These are phyloP conservation scores for Lithosia quadra DNA, from an alignment of 2,888 invertebrate genomes.

Conservation along the genomic window DNA sequence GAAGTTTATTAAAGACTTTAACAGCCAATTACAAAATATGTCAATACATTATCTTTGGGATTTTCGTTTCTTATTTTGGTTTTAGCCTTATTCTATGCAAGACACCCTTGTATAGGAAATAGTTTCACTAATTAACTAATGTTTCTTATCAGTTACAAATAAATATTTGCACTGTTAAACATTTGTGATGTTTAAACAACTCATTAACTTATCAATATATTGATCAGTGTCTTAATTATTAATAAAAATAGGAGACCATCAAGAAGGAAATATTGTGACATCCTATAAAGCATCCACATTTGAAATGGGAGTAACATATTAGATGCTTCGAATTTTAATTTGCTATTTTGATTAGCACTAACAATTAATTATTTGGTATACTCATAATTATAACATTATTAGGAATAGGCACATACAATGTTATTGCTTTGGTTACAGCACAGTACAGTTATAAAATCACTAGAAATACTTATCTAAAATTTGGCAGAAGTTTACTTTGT, in stretches of 20 bases:
- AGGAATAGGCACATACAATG: conserved; percentile 81
- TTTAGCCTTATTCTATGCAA: conserved; percentile 42
- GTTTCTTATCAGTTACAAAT: conserved; percentile 47
- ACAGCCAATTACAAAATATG: conserved; percentile 72
- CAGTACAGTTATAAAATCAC: conserved; percentile 78
- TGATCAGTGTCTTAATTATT: conserved; percentile 71
- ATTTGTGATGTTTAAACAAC: conserved; percentile 64
- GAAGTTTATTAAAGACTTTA: conserved; percentile 42
- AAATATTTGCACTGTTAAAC: conserved; percentile 55
- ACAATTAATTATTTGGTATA: conserved; percentile 79
- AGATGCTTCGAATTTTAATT: conserved; percentile 38
- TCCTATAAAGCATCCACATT: conserved; percentile 34
- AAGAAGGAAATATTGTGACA: conserved; percentile 46
- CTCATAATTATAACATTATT: conserved; percentile 66
- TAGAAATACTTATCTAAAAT: conserved; percentile 81
- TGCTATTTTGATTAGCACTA: conserved; percentile 48
- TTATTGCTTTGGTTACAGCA: conserved; percentile 86
- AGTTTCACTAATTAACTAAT: conserved; percentile 44
- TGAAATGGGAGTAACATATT: conserved; percentile 31
- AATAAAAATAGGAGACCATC: conserved; percentile 67
- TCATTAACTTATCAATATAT: conserved; percentile 57
- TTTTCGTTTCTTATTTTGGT: conserved; percentile 55
- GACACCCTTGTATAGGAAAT: conserved; percentile 33
- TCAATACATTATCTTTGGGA: conserved; percentile 61
- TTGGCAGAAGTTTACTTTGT: conserved; percentile 78